Evolutionary conservation across 1,140 invertebrate genomes (phyloP).

Genomic region (Hylaeus anthracinus): DNA sequence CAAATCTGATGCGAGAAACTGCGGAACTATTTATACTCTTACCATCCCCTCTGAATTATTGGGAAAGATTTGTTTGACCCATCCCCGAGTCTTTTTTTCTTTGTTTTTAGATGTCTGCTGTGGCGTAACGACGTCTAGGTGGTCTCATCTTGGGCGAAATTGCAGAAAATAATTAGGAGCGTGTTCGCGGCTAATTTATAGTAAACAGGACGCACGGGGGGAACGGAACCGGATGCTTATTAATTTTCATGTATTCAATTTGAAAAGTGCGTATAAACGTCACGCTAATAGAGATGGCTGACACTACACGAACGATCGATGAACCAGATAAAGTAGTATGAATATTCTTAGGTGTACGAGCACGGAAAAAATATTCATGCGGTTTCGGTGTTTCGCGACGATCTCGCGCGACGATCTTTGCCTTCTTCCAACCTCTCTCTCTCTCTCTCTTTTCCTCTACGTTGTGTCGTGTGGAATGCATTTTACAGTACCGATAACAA

Average conservation of each 20-base stretch:
- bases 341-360: conserved; percentile 14
- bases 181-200: conserved; percentile 17
- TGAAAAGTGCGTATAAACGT: neutral
- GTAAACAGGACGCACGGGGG: neutral
- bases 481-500: conserved; percentile 62
- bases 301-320: conserved; percentile 9
- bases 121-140: neutral
- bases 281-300: conserved; percentile 8
- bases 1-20: too few species aligned
- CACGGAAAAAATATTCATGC: conserved; percentile 1
- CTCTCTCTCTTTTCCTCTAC: too few species aligned
- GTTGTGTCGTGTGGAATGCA: conserved; percentile 14
- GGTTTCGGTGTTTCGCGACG: conserved; percentile 18
- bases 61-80: too few species aligned
- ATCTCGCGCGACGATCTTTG: conserved; percentile 15
- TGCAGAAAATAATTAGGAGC: conserved; percentile 5
- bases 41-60: too few species aligned
- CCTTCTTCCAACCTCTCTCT: neutral
- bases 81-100: too few species aligned
- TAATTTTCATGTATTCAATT: conserved; percentile 35
- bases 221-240: conserved; percentile 29
- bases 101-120: too few species aligned
- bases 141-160: neutral
- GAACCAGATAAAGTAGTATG: conserved; percentile 18
- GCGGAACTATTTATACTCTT: too few species aligned